Evolutionary conservation across 2,797 vertebrate genomes (phyloP), one percentile per base, ranked within the genome.

Genomic region (Artibeus lituratus): DNA sequence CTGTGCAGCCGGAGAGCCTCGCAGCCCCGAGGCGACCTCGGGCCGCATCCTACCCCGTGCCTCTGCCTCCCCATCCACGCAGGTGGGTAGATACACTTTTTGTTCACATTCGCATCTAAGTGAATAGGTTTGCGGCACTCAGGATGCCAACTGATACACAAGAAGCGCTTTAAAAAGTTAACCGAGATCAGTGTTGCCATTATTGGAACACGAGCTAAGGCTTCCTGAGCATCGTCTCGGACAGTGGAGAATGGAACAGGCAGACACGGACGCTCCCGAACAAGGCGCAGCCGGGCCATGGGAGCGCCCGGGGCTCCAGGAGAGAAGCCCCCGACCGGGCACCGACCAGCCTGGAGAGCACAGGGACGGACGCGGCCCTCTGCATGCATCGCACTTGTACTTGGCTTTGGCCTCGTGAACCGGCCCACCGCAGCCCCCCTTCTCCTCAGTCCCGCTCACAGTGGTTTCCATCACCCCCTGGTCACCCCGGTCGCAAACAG

Each of bases 21-120:
- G 44, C 2, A 70, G 78, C 49, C 87, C 10, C 5, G 35, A 37
- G 10, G 37, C 59, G 22, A 80, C 85, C 29, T 80, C 19, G 62
- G 37, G 15, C 1, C 29, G n/a, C 0, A 2, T 59, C 72, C 39
- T 1, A 32, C 55, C 57, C 37, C 1, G 0, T 26, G 3, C 3
- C 42, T 95, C 39, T 4, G 22, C 26, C 1, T 29, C 59, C 26
- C 26, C 12, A 29, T 15, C 59, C 5, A 5, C 29, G 12, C 29
- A 32, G 59, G 59, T 15, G 26, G 11, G 5, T 1, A 65, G 67
- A 14, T 55, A 10, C 39, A 44, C 24, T 80, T 44, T 14, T 9
- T 21, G 22, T 89, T 91, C 70, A 44, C 49, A 39, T 37, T 65
- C 78, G 78, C 73, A 59, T 86, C 65, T 21, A 39, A 59, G 49